Percentiles rank a stretch among this genome's conserved stretches.
Conservation (phyloP, 1,140 invertebrate genomes). For the Leptoteleia sp. region DNA sequence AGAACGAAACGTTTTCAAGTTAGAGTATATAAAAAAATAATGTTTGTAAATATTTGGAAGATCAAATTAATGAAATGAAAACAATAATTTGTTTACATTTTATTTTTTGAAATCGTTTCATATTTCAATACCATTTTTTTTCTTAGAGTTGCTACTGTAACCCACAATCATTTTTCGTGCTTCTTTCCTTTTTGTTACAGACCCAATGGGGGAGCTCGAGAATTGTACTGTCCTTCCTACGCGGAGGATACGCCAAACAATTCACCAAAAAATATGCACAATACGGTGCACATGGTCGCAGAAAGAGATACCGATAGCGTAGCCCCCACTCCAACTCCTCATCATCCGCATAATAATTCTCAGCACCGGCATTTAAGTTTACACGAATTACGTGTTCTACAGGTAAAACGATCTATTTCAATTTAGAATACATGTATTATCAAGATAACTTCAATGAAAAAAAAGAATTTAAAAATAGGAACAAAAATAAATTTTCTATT, state of each 20-base stretch:
- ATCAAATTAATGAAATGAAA: too few species aligned
- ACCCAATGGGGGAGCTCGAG: slow-evolving; percentile 73
- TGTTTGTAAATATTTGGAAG: too few species aligned
- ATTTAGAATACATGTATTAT: background rate
- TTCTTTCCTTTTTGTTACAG: slow-evolving; percentile 66
- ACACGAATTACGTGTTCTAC: slow-evolving; percentile 84
- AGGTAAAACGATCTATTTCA: slow-evolving; percentile 78
- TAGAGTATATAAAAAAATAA: too few species aligned
- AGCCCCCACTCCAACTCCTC: slow-evolving; percentile 74
- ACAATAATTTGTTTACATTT: too few species aligned
- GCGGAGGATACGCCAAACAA: slow-evolving; percentile 76
- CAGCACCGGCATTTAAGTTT: slow-evolving; percentile 83
- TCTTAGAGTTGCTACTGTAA: slow-evolving; percentile 5
- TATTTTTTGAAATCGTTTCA: too few species aligned
- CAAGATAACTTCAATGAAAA: too few species aligned
- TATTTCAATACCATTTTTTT: slow-evolving; percentile 37
- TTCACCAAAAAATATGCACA: slow-evolving; percentile 75
- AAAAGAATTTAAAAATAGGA: too few species aligned
- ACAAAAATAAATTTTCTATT: too few species aligned
- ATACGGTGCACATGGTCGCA: slow-evolving; percentile 82
- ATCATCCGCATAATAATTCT: slow-evolving; percentile 78
- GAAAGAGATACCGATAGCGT: slow-evolving; percentile 83
- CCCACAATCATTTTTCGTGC: slow-evolving; percentile 15
- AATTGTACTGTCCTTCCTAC: slow-evolving; percentile 78
- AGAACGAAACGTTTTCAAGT: too few species aligned